Evolutionary conservation across 2,113 vertebrate species (phyloP).

Genomic region (Indicator maculatus): DNA sequence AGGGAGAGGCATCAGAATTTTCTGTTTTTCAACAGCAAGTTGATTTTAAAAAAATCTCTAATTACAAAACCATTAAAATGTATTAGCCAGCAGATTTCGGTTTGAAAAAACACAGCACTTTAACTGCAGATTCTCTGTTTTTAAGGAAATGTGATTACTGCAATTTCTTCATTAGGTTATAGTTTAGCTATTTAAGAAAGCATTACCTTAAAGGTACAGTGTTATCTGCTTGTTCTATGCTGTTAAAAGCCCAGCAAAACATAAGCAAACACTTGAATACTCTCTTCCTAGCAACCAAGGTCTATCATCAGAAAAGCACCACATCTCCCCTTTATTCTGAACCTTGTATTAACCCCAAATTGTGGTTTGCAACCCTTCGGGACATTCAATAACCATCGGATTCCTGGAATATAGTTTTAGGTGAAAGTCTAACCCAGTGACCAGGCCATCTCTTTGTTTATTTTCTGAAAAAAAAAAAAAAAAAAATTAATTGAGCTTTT

Average conservation of each 20-base stretch:
- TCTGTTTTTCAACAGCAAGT: not conserved
- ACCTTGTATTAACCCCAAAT: not conserved
- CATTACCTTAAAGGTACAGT: not conserved
- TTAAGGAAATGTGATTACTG: constrained; percentile 9
- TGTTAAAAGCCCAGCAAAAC: constrained; percentile 30
- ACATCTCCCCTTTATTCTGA: not conserved
- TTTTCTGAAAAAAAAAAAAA: not conserved
- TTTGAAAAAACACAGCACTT: not conserved
- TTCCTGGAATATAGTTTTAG: not conserved
- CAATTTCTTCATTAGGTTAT: constrained; percentile 4
- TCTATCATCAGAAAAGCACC: constrained; percentile 24
- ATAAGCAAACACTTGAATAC: constrained; percentile 31
- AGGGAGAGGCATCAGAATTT: not conserved
- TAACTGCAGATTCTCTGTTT: not conserved
- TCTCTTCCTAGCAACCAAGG: constrained; percentile 76
- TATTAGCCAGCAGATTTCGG: not conserved
- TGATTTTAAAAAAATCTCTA: not conserved
- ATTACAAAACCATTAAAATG: not conserved
- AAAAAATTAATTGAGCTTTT: not conserved
- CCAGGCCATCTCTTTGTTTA: not conserved
- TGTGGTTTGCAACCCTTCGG: not conserved
- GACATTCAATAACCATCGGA: not conserved
- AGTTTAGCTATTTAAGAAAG: constrained; percentile 15
- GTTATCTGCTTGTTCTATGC: constrained; percentile 24
- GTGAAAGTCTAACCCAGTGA: not conserved